Base-by-base conservation (phyloP, 2,797 vertebrate genomes). In the Hephaestus fuliginosus region DNA sequence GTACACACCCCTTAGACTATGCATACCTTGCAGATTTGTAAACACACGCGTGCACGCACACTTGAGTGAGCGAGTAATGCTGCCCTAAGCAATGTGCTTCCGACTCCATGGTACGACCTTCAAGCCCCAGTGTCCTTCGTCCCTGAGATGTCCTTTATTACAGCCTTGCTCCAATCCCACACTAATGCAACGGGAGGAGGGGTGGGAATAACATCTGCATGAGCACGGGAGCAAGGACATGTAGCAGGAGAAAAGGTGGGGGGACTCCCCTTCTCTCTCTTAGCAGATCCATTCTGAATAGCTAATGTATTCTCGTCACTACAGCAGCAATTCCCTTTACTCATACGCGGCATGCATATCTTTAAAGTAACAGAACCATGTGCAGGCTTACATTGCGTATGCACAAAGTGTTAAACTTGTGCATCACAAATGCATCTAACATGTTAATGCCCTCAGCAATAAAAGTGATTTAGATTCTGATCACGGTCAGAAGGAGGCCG, bases 21-120 rank as follows among this genome's bases (percentile, higher is more conserved):
- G 90, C 85, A 80, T 52, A 85, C 81, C 78, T 83, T 53, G 85
- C 85, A 89, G 76, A 88, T 86, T 83, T 22, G 69, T 55, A 56
- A 81, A 84, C 83, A 85, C 67, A 77, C 58, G 33, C 49, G 72
- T 72, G 57, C 80, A 62, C 61, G 61, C 83, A 80, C 83, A 83
- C 70, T 85, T 64, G 78, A 80, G 82, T 72, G 52, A 67, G 84
- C 67, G 80, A 80, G 82, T 77, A 88, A 81, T 91, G 90, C 88
- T 93, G 87, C 86, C 86, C 90, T 87, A 88, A 94, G 91, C 92
- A 92, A 84, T 88, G 74, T 86, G 81, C 87, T 84, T 77, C 78
- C 51, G 75, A 87, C 76, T 92, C 72, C 51, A 66, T 6, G 18
- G 56, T 68, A 25, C 49, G 91, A 95, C 94, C 92, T 95, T 95